Evolutionary conservation across 2,888 invertebrate species (phyloP).

Genomic region (Tachina grossa): DNA sequence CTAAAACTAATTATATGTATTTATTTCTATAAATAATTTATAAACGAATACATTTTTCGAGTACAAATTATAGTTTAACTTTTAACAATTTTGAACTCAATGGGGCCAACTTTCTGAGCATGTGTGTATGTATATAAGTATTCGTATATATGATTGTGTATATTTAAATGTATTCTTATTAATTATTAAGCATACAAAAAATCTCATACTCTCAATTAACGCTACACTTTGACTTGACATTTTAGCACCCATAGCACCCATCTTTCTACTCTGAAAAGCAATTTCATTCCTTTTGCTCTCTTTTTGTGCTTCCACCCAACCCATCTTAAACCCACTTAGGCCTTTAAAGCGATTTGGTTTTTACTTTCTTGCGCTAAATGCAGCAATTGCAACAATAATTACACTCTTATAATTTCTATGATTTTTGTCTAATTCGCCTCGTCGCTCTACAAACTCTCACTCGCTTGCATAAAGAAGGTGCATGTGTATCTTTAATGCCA

Average conservation of each 20-base stretch:
- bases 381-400: conserved; percentile 46
- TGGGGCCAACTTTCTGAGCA: background rate
- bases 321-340: too few relatives aligned
- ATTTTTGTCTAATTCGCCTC: conserved; percentile 40
- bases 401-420: conserved; percentile 60
- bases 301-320: background rate
- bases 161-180: conserved; percentile 22
- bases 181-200: conserved; percentile 41
- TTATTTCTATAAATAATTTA: background rate
- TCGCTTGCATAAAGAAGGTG: background rate
- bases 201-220: conserved; percentile 43
- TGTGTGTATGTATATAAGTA: too few relatives aligned
- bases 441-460: conserved; percentile 9
- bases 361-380: conserved; percentile 7
- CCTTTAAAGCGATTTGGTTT: conserved; percentile 3
- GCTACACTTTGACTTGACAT: background rate
- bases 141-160: background rate
- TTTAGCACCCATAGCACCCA: background rate
- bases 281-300: background rate
- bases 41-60: background rate
- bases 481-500: conserved; percentile 26
- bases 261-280: too few relatives aligned
- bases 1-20: background rate
- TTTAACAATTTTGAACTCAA: background rate
- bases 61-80: background rate